These are phyloP conservation scores for Tetramorium bicarinatum DNA, from an alignment of 2,888 invertebrate species.

Conservation along the genomic window DNA sequence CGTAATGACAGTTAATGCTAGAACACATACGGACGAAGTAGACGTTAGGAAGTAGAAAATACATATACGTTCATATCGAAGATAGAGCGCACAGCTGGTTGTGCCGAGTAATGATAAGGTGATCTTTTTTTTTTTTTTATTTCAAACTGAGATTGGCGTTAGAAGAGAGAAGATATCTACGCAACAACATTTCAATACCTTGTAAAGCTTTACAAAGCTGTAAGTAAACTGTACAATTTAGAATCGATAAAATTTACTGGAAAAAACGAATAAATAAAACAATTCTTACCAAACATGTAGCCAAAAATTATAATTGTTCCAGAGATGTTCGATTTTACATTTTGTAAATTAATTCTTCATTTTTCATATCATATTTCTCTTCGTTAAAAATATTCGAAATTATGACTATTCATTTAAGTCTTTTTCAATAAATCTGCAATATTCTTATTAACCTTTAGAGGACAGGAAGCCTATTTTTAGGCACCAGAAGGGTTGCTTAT, in stretches of 20 bases:
- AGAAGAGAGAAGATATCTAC: not conserved
- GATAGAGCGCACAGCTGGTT: not conserved
- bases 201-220: not conserved
- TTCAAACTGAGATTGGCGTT: not conserved
- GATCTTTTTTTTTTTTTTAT: not conserved
- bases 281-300: not conserved
- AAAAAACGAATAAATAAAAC: not conserved
- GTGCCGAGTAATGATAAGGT: constrained; percentile 1
- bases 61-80: not conserved
- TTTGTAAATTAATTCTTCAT: not conserved
- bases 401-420: not conserved
- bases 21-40: constrained; percentile 30
- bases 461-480: no score
- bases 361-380: not conserved
- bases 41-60: constrained; percentile 33
- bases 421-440: not conserved
- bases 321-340: not conserved
- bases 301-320: not conserved
- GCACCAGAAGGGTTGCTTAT: no score
- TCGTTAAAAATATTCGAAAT: not conserved
- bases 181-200: not conserved
- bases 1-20: constrained; percentile 38
- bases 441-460: not conserved
- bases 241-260: not conserved
- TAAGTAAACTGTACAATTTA: not conserved